Conservation (phyloP, 2,797 vertebrate species). For the Ambastaia sidthimunki region DNA sequence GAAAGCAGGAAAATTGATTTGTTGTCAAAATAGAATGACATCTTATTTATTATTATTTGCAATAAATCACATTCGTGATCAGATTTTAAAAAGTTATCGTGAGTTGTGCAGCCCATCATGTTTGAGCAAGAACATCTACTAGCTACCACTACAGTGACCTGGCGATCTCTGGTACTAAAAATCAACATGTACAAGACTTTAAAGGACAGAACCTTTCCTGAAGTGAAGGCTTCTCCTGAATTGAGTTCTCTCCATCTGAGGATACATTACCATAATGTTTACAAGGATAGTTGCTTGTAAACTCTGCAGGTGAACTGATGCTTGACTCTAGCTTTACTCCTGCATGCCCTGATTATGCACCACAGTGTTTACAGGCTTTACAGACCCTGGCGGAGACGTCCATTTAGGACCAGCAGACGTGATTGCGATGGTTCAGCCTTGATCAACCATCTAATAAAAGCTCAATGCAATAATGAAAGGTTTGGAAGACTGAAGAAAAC, state of each 20-base stretch:
- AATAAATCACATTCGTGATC: background rate
- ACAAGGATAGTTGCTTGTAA: background rate
- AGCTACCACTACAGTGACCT: background rate
- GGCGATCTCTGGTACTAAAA: background rate
- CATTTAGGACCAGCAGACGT: conserved; percentile 2
- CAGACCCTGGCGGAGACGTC: conserved; percentile 28
- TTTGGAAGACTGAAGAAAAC: conserved; percentile 14
- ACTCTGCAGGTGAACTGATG: conserved; percentile 2
- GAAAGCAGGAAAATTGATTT: background rate
- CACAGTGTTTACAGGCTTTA: conserved; percentile 25
- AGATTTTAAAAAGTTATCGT: background rate
- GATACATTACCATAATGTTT: background rate
- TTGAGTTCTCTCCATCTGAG: conserved; percentile 14
- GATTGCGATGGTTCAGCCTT: conserved; percentile 10
- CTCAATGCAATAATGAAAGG: conserved; percentile 8
- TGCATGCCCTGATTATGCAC: conserved; percentile 29
- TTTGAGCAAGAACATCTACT: background rate
- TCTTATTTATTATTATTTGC: background rate
- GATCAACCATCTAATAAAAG: conserved; percentile 44
- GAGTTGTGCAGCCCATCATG: background rate
- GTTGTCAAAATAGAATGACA: background rate
- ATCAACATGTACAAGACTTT: background rate
- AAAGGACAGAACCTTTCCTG: conserved; percentile 8
- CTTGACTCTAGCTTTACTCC: background rate
- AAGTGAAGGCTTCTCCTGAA: conserved; percentile 10